A percentile compares a stretch with the other conserved stretches of the same genome.
Evolutionary conservation across 2,113 vertebrate species (phyloP).

Genomic region (Pygoscelis antarcticus): DNA sequence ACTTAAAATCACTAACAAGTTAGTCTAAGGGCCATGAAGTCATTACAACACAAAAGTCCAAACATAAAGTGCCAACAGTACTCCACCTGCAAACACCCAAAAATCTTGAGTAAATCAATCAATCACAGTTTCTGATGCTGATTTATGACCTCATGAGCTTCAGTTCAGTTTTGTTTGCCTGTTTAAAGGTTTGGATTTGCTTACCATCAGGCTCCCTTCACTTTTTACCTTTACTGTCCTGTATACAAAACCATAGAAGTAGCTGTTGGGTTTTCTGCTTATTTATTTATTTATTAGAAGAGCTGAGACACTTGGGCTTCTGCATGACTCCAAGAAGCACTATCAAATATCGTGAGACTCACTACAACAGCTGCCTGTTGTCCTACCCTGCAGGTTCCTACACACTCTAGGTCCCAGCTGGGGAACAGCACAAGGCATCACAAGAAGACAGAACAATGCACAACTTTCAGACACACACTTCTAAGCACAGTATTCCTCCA

Average conservation of each 20-base stretch:
- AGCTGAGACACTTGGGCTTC: neutral
- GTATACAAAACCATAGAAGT: neutral
- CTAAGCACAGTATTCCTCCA: neutral
- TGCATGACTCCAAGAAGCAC: neutral
- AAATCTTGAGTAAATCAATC: neutral
- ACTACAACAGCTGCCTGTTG: neutral
- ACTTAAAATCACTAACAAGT: neutral
- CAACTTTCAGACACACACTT: neutral
- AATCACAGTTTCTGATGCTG: neutral
- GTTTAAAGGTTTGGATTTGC: neutral
- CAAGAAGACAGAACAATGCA: accelerated
- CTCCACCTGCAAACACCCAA: neutral
- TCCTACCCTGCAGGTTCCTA: neutral
- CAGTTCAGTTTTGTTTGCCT: neutral
- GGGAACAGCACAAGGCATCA: neutral
- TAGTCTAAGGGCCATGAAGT: neutral
- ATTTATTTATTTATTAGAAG: neutral
- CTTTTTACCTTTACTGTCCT: neutral
- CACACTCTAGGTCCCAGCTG: neutral
- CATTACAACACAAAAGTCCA: neutral
- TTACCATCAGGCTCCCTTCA: neutral
- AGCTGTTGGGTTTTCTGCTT: neutral
- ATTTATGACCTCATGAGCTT: neutral
- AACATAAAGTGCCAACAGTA: neutral
- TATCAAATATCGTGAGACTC: neutral